A percentile compares a stretch with the other conserved stretches of the same genome.
phyloP scores from a whole-genome alignment of 2,888 invertebrate genomes.

The Myathropa florea region DNA sequence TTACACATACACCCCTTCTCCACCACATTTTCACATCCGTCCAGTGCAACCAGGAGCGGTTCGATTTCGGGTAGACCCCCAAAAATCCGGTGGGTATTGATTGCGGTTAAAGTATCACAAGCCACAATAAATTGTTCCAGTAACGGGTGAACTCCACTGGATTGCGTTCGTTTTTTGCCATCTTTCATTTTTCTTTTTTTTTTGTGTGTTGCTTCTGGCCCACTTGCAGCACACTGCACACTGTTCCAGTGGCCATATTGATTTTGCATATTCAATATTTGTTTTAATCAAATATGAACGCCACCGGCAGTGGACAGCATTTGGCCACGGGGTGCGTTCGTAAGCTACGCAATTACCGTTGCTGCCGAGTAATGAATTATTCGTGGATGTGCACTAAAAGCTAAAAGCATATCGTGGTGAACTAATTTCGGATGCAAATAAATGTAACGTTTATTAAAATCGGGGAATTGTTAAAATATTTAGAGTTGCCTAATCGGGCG shows the following conservation, averaged over 20 bases:
- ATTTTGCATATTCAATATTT: slow-evolving; percentile 62
- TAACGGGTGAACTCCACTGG: not conserved
- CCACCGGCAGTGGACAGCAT: not conserved
- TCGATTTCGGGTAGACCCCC: slow-evolving; percentile 3
- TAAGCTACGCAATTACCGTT: slow-evolving; percentile 40
- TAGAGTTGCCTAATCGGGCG: slow-evolving; percentile 53
- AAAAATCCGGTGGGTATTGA: slow-evolving; percentile 49
- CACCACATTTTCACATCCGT: not conserved
- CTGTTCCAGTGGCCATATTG: slow-evolving; percentile 39
- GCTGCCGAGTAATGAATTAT: slow-evolving; percentile 54
- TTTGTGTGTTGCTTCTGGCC: not conserved
- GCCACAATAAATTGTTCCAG: slow-evolving; percentile 32
- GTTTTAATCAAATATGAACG: slow-evolving; percentile 55
- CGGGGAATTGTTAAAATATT: slow-evolving; percentile 59
- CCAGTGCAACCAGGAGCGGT: not conserved
- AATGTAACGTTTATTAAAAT: slow-evolving; percentile 52
- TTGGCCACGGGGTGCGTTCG: not conserved
- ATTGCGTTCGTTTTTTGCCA: slow-evolving; percentile 6
- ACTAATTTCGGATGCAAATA: slow-evolving; percentile 64
- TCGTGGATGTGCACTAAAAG: slow-evolving; percentile 31
- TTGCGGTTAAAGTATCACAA: slow-evolving; percentile 46
- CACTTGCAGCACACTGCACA: not conserved
- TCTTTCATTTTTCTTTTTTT: not conserved
- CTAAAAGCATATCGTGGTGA: slow-evolving; percentile 59
- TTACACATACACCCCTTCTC: not conserved